Conservation (phyloP, 2,113 vertebrate species). For the Cebus imitator region DNA sequence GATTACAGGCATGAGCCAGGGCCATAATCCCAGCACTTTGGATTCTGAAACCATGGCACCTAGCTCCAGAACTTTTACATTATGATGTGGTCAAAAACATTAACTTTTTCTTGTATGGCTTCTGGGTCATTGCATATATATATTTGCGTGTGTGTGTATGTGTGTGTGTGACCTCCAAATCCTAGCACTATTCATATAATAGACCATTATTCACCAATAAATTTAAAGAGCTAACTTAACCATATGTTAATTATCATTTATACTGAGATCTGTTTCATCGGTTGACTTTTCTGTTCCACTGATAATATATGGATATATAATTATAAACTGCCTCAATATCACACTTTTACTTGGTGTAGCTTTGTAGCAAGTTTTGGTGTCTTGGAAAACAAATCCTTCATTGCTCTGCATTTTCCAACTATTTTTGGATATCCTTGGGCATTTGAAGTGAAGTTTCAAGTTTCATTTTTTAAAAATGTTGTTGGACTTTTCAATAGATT, state of each 20-base stretch:
- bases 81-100: not conserved
- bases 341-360: not conserved
- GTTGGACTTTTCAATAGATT: not conserved
- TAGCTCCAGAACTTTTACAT: not conserved
- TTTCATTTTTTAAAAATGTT: not conserved
- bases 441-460: not conserved
- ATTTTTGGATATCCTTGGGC: not conserved
- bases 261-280: not conserved
- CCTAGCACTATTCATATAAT: not conserved
- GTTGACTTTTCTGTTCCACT: not conserved
- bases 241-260: not conserved
- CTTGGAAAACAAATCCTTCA: not conserved
- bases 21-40: too few species aligned
- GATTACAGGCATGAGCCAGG: too few species aligned
- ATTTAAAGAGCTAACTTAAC: not conserved
- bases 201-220: not conserved
- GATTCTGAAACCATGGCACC: too few species aligned
- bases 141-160: too few species aligned
- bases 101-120: not conserved
- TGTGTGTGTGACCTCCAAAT: not conserved
- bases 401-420: not conserved
- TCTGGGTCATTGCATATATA: not conserved
- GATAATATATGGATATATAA: not conserved
- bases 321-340: not conserved
- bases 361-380: not conserved